Percentiles rank a stretch among this genome's conserved stretches.
Conservation (phyloP, 2,113 vertebrate species). For the Cairina moschata region DNA sequence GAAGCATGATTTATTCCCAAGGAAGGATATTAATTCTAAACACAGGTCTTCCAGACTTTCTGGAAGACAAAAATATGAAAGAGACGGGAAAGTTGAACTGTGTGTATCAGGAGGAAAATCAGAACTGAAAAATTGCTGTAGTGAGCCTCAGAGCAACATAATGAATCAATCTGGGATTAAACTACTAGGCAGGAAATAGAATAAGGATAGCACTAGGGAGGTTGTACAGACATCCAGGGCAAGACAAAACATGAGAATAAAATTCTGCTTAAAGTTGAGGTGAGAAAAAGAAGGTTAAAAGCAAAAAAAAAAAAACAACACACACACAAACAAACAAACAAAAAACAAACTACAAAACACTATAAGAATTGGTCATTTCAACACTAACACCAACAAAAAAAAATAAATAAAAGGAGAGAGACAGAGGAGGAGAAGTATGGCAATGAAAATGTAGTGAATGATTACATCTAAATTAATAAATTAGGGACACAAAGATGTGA, state of each 20-base stretch:
- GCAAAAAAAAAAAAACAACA: not conserved
- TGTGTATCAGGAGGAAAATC: constrained; percentile 56
- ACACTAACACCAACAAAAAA: constrained; percentile 31
- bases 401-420: not conserved
- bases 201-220: constrained; percentile 28
- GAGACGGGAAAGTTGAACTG: not conserved
- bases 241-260: constrained; percentile 54
- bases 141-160: constrained; percentile 47
- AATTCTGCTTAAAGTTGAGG: constrained; percentile 53
- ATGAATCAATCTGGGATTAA: constrained; percentile 69
- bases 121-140: constrained; percentile 39
- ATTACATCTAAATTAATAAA: constrained; percentile 45
- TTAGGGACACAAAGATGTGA: constrained; percentile 33
- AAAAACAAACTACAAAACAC: not conserved
- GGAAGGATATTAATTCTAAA: constrained; percentile 64
- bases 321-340: too few relatives aligned
- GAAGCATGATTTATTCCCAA: constrained; percentile 63
- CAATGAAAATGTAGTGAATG: constrained; percentile 55
- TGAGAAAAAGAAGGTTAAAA: constrained; percentile 14
- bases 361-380: not conserved
- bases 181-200: constrained; percentile 17
- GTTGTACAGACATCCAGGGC: constrained; percentile 20
- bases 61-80: constrained; percentile 53
- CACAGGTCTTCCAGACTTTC: constrained; percentile 44
- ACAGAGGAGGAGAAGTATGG: not conserved